Evolutionary conservation across 2,113 vertebrate species (phyloP).

Genomic region (Atlantisia rogersi): DNA sequence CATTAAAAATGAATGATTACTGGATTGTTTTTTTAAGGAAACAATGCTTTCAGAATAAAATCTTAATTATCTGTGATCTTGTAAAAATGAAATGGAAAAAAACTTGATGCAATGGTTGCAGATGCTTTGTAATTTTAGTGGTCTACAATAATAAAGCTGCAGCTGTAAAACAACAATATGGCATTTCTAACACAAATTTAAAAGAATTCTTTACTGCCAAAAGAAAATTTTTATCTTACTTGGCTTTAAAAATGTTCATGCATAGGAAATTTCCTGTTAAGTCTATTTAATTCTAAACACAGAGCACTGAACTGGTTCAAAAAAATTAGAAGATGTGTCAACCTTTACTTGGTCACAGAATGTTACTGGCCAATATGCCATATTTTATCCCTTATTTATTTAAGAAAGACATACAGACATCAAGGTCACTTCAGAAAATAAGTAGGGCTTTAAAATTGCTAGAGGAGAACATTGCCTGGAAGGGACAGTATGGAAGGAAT

Average conservation of each 20-base stretch:
- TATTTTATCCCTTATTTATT: neutral
- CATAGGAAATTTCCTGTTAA: neutral
- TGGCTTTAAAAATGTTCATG: neutral
- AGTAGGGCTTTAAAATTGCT: neutral
- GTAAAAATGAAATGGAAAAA: slow-evolving; percentile 33
- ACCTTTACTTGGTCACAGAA: neutral
- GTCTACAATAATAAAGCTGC: neutral
- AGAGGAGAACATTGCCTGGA: neutral
- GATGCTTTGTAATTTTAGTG: neutral
- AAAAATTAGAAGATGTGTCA: neutral
- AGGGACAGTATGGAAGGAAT: neutral
- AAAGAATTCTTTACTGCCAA: neutral
- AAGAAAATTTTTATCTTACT: neutral
- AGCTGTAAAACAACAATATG: neutral
- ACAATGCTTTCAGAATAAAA: slow-evolving; percentile 35
- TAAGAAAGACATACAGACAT: neutral
- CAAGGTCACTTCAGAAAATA: neutral
- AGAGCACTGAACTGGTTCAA: neutral
- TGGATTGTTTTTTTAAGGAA: neutral
- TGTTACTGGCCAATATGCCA: neutral
- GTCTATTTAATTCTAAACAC: neutral
- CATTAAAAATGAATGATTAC: slow-evolving; percentile 53
- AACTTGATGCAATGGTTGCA: neutral
- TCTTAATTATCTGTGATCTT: slow-evolving; percentile 47
- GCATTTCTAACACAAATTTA: neutral